Conservation (phyloP, 2,797 vertebrate genomes). For the Limnodromus scolopaceus region DNA sequence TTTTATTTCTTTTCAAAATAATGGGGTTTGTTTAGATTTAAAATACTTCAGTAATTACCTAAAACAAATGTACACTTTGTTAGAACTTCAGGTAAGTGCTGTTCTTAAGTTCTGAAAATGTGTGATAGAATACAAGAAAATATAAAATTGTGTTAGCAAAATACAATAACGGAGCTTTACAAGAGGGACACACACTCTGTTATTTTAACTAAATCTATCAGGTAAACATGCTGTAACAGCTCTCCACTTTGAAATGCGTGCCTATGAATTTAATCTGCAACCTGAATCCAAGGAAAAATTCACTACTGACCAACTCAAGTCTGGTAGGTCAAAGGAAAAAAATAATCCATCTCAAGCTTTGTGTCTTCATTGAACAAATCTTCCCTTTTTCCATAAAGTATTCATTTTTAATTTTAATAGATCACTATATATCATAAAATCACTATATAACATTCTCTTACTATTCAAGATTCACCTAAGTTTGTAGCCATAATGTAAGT, state of each 20-base stretch:
- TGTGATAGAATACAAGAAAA: constrained; percentile 69
- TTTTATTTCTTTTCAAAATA: constrained; percentile 81
- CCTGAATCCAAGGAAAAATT: constrained; percentile 11
- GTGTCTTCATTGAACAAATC: neutral
- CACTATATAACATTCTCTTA: constrained; percentile 49
- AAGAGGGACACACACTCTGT: neutral
- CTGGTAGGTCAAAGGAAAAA: neutral
- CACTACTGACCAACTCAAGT: constrained; percentile 4
- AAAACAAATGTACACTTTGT: constrained; percentile 65
- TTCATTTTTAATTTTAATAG: constrained; percentile 30
- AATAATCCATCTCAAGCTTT: neutral
- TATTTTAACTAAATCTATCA: constrained; percentile 34
- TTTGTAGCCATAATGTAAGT: constrained; percentile 4
- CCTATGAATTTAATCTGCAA: constrained; percentile 33
- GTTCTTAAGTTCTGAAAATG: constrained; percentile 69
- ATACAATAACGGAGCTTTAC: constrained; percentile 11
- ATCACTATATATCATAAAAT: constrained; percentile 52
- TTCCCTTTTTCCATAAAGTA: constrained; percentile 23
- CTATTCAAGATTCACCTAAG: constrained; percentile 33
- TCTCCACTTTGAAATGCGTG: neutral
- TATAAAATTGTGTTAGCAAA: constrained; percentile 69
- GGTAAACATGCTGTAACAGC: constrained; percentile 52
- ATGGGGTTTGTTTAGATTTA: constrained; percentile 64
- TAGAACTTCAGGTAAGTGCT: constrained; percentile 58
- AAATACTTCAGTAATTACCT: constrained; percentile 66